These are phyloP conservation scores for Apteryx mantelli DNA, from an alignment of 2,113 vertebrate species.

Conservation along the genomic window DNA sequence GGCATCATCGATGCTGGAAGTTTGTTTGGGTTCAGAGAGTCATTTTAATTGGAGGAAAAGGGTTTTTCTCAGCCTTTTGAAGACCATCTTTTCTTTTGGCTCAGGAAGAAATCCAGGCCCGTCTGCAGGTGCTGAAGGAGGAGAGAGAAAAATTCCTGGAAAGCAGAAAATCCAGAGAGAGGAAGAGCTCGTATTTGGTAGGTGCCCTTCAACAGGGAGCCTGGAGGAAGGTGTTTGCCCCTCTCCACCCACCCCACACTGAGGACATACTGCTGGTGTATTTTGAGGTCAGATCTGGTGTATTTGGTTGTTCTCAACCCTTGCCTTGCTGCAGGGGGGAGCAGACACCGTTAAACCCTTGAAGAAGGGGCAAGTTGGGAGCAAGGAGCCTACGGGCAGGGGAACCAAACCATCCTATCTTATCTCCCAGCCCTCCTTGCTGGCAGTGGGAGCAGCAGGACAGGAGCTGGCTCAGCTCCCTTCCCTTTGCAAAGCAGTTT, in stretches of 20 bases:
- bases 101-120: constrained; percentile 66
- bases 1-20: not conserved
- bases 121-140: constrained; percentile 34
- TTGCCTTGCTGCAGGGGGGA: no score
- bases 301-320: not conserved
- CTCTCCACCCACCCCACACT: no score
- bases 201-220: not conserved
- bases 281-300: not conserved
- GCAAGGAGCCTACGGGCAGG: no score
- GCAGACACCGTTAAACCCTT: no score
- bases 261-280: not conserved
- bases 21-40: not conserved
- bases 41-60: not conserved
- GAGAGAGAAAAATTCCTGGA: constrained; percentile 67
- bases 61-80: not conserved
- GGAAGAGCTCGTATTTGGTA: not conserved
- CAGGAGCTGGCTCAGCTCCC: no score
- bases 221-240: not conserved
- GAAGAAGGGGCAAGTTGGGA: no score
- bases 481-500: rapidly evolving
- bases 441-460: no score
- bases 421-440: no score
- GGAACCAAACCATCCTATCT: no score
- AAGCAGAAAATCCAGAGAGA: not conserved
- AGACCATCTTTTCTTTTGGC: not conserved